Conservation (phyloP, 2,797 vertebrate genomes). For the Semaprochilodus insignis region DNA sequence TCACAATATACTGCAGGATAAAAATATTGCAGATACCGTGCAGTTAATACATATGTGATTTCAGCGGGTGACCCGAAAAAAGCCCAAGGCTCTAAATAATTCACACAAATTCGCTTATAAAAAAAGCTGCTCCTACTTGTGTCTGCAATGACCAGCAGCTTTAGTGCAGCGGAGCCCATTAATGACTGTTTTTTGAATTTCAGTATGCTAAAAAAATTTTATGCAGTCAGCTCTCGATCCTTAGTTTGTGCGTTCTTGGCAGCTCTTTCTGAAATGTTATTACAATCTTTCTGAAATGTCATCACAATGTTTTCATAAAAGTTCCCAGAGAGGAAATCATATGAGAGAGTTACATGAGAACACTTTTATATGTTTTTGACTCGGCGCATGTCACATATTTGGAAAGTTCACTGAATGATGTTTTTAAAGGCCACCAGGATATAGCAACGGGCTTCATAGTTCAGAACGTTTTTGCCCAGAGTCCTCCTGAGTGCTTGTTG, state of each 20-base stretch:
- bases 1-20: no score
- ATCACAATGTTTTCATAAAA: no score
- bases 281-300: no score
- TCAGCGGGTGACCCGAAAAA: neutral
- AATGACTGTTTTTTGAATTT: no score
- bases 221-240: no score
- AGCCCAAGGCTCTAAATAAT: neutral
- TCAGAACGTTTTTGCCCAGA: neutral
- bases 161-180: neutral
- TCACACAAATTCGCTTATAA: neutral
- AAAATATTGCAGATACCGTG: no score
- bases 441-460: neutral
- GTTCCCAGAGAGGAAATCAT: no score
- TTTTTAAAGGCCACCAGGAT: neutral
- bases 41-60: neutral
- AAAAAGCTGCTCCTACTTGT: neutral
- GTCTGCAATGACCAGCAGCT: neutral
- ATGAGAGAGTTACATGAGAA: neutral
- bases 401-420: neutral
- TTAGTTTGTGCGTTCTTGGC: no score
- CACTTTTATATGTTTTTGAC: neutral
- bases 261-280: no score
- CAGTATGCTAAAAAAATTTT: no score
- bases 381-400: constrained; percentile 12
- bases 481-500: constrained; percentile 61